phyloP scores from a whole-genome alignment of 2,113 vertebrate species.

The Melierax canorus region DNA sequence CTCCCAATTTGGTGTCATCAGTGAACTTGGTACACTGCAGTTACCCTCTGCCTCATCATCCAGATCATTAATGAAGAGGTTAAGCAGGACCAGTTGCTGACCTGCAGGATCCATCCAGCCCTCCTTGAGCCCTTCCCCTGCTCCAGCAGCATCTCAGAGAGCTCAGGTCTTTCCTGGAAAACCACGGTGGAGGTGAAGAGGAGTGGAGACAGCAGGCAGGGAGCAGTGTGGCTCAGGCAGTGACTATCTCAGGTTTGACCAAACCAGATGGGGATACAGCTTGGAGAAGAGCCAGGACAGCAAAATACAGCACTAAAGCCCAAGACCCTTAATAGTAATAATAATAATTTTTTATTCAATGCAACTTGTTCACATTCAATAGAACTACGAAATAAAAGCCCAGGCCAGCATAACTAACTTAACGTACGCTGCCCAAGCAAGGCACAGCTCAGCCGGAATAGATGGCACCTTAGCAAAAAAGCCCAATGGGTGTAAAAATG shows the following conservation, averaged over 20 bases:
- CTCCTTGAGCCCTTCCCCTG: neutral
- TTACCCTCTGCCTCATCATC: neutral
- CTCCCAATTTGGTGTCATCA: neutral
- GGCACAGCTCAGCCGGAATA: neutral
- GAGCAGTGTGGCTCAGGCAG: no score
- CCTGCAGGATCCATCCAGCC: neutral
- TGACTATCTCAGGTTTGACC: rapidly evolving
- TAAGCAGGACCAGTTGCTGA: neutral
- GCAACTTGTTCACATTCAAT: neutral
- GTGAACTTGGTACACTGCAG: neutral
- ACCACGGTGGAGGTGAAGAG: rapidly evolving
- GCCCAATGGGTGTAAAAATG: neutral
- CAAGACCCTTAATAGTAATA: no score
- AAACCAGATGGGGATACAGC: neutral
- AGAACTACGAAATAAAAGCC: neutral
- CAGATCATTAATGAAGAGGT: neutral
- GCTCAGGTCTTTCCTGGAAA: neutral
- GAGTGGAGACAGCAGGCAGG: rapidly evolving
- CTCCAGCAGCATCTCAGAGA: neutral
- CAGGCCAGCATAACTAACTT: neutral
- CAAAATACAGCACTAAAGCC: rapidly evolving
- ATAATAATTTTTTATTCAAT: neutral
- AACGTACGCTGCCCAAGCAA: rapidly evolving
- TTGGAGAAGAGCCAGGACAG: neutral
- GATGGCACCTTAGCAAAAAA: neutral